Conservation (phyloP, 2,113 vertebrate genomes). For the Heteronetta atricapilla region DNA sequence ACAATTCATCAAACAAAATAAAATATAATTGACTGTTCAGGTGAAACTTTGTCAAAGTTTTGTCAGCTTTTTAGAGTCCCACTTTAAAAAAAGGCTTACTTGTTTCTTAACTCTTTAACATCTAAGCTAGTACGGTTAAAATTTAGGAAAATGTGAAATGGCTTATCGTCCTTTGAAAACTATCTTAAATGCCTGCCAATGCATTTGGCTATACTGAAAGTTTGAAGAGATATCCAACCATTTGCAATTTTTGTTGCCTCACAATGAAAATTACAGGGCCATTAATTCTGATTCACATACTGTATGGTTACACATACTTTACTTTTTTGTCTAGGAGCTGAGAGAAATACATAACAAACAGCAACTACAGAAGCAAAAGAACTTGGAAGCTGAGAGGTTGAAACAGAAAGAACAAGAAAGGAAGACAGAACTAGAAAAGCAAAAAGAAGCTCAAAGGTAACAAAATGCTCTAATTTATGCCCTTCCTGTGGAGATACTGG, state of each 20-base stretch:
- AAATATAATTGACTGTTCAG: not conserved
- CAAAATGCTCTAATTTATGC: not conserved
- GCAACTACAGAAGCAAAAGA: constrained; percentile 91
- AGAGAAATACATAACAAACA: constrained; percentile 94
- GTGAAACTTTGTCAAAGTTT: not conserved
- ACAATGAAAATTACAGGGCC: not conserved
- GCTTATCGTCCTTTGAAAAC: not conserved
- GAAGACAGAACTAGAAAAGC: constrained; percentile 79
- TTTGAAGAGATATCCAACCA: not conserved
- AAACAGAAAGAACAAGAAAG: constrained; percentile 82
- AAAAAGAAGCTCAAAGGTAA: constrained; percentile 82
- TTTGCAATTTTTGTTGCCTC: not conserved
- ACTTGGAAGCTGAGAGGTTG: constrained; percentile 77
- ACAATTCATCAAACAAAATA: not conserved
- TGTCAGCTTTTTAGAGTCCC: not conserved
- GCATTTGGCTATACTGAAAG: not conserved
- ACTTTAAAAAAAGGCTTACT: not conserved
- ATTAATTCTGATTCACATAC: not conserved
- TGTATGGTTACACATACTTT: not conserved
- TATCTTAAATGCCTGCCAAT: not conserved
- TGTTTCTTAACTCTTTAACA: not conserved
- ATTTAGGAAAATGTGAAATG: not conserved
- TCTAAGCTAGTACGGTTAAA: not conserved
- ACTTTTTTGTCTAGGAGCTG: constrained; percentile 84
- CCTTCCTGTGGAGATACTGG: not conserved